Evolutionary conservation across 2,888 invertebrate genomes (phyloP), one percentile per base, ranked within the genome.

Genomic region (Drosophila kambysellisi): DNA sequence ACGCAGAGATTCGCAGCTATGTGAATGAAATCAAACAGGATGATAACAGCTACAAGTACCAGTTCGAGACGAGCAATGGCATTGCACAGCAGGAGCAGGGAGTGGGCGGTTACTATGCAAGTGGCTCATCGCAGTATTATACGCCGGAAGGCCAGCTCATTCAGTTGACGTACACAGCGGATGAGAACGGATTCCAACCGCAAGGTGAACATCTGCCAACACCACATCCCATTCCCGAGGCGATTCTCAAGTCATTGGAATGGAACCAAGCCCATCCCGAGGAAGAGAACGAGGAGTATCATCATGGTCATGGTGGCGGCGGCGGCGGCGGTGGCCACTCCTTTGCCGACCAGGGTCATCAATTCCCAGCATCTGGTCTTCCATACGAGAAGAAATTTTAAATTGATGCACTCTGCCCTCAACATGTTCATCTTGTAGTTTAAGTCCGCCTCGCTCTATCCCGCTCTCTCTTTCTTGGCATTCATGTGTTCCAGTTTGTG

Each of bases 21-120:
- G 81, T 29, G 92, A 94, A 65, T 46, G 83, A 91, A 54, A 70
- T 83, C 41, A 85, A 87, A 67, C 70, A 72, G 65, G 81, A 74
- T 7, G 94, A 95, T 66, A 83, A 92, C n/a, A 79, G 89, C 53
- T 95, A 91, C 92, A 67, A 89, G 1, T 94, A 91, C 88, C 54
- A 61, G 4, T 95, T 91, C 85, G 92, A 95, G 82, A 95, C 95
- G 75, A 93, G 92, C 53, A 95, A 95, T 83, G 95, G 95, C 15
- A 95, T 95, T 88, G 54, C 87, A 0, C 95, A 91, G 20, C 93
- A 95, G 83, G 95, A 95, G 87, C 80, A 83, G 51, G 95, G 95
- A 73, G 91, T 82, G 9, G 91, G 95, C 74, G 94, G 94, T 89
- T 94, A 94, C 85, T 82, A 90, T 30, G 94, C 94, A 25, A 92